Evolutionary conservation across 2,797 vertebrate species (phyloP).

Genomic region (Natrix natrix): DNA sequence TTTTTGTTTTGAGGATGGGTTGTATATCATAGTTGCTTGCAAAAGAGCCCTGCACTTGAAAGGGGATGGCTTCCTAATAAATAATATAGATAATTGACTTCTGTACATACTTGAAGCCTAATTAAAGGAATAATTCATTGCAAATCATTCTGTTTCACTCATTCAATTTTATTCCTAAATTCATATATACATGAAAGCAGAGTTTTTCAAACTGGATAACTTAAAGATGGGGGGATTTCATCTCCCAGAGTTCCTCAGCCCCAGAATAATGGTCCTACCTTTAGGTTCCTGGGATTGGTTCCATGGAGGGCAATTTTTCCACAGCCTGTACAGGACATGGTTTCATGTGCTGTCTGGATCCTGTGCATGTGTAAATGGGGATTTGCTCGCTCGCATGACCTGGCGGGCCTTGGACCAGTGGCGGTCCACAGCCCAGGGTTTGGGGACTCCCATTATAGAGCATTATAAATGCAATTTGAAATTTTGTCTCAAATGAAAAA

Average conservation of each 20-base stretch:
- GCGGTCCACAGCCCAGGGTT: rapidly evolving
- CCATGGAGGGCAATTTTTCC: not conserved
- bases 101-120: not conserved
- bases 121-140: not conserved
- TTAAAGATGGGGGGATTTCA: not conserved
- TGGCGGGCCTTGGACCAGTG: not conserved
- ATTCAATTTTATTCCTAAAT: not conserved
- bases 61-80: not conserved
- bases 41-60: not conserved
- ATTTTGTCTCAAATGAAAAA: not conserved
- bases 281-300: not conserved
- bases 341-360: not conserved
- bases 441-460: not conserved
- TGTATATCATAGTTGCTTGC: not conserved
- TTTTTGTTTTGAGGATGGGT: not conserved
- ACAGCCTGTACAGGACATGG: not conserved
- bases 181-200: not conserved
- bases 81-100: not conserved
- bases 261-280: not conserved
- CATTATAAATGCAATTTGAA: not conserved
- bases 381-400: not conserved
- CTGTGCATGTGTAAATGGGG: not conserved
- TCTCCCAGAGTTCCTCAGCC: not conserved
- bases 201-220: not conserved
- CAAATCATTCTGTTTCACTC: not conserved